Evolutionary conservation across 1,140 invertebrate genomes (phyloP), one percentile per base, ranked within the genome.

Genomic region (Pseudomyrmex sp.): DNA sequence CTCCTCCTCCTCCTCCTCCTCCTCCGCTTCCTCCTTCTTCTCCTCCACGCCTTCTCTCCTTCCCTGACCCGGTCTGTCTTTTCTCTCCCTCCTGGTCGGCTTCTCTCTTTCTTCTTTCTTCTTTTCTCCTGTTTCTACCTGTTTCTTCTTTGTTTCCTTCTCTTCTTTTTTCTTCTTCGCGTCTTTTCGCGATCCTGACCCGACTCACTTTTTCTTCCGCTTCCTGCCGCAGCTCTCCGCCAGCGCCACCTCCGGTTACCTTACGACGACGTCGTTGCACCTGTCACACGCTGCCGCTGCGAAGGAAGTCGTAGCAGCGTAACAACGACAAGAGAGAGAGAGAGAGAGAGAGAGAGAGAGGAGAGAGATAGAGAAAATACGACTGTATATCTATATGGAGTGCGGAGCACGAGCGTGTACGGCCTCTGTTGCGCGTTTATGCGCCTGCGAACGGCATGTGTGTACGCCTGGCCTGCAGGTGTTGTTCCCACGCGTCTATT

Each of bases 401-500:
- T 66, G 65, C 48, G 15, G 54, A 59, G 66, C 76, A 69, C 76
- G 35, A 56, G 13, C 76, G 76, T 70, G 75, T 79, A 52, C 48
- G 52, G 76, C 35, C 35, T 69, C 76, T 70, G 76, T 79, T 70
- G 76, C 76, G 76, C 76, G 76, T 80, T 79, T 80, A 80, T 80
- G 66, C 76, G 76, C 76, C 54, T 76, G 72, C 76, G 85, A 88
- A 48, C 77, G 63, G 68, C 79, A 88, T 74, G 68, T 88, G 77
- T 68, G 63, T 83, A 83, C 82, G 84, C 89, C 76, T 77, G 63
- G 85, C 85, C 88, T 89, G 89, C 88, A 89, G 87, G 89, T 88
- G 89, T 80, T 80, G 76, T 91, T 91, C 88, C 89, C 90, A 90
- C 91, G 89, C 88, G 88, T 90, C 91, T 92, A 88, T 92, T 90